Conservation (phyloP, 2,888 invertebrate species). For the Heliconius erato region DNA sequence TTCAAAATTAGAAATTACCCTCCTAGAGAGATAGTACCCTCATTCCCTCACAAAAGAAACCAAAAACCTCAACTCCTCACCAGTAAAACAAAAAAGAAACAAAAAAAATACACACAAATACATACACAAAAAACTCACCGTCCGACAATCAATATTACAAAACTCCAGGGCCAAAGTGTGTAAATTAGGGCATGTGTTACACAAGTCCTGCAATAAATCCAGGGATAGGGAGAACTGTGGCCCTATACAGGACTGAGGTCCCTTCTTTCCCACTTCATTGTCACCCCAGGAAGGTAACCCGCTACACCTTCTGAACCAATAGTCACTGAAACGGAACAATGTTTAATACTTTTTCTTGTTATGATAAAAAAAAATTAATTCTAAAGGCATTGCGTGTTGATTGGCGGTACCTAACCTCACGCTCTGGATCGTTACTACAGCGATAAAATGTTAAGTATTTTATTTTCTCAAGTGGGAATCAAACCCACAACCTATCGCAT, state of each 20-base stretch:
- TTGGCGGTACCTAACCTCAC: neutral
- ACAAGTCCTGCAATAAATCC: slow-evolving; percentile 65
- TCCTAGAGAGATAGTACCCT: too few species aligned
- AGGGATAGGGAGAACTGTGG: slow-evolving; percentile 67
- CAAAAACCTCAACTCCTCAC: neutral
- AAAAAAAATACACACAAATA: neutral
- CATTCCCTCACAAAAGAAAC: neutral
- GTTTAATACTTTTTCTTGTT: neutral
- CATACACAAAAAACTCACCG: slow-evolving; percentile 66
- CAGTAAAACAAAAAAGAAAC: too few species aligned
- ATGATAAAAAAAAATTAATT: too few species aligned
- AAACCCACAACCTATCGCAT: too few species aligned
- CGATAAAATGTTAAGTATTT: too few species aligned
- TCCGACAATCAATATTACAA: slow-evolving; percentile 80
- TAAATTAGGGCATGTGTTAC: slow-evolving; percentile 69
- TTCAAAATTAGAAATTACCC: too few species aligned
- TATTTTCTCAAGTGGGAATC: too few species aligned
- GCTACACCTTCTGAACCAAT: slow-evolving; percentile 50
- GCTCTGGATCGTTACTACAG: too few species aligned
- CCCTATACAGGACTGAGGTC: slow-evolving; percentile 58
- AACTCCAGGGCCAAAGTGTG: slow-evolving; percentile 79
- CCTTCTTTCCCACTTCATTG: slow-evolving; percentile 47
- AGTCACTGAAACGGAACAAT: neutral
- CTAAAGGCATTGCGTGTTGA: neutral
- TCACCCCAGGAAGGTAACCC: slow-evolving; percentile 54